Conservation (phyloP, 1,140 invertebrate genomes). For the Cephus cinctus region DNA sequence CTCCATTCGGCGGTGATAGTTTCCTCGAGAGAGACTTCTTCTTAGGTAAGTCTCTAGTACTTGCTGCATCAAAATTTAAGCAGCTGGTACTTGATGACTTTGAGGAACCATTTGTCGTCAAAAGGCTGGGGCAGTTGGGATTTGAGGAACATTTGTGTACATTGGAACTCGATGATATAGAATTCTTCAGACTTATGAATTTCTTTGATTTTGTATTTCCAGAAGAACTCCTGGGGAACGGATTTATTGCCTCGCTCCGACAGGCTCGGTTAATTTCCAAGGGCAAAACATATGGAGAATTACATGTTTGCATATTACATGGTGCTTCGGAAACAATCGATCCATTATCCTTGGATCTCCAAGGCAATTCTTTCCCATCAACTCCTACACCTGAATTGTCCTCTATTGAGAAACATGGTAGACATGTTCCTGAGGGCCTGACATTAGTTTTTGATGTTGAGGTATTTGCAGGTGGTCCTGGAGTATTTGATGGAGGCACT, state of each 20-base stretch:
- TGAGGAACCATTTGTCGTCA: too few species aligned
- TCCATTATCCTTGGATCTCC: constrained; percentile 27
- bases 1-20: constrained; percentile 3
- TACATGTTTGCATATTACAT: constrained; percentile 17
- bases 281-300: constrained; percentile 11
- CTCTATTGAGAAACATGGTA: constrained; percentile 37
- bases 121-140: constrained; percentile 21
- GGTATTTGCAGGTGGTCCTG: constrained; percentile 30
- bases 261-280: constrained; percentile 22
- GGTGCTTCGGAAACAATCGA: constrained; percentile 26
- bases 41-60: too few species aligned
- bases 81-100: constrained; percentile 11
- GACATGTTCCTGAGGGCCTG: constrained; percentile 23
- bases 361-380: constrained; percentile 31
- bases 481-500: constrained; percentile 37
- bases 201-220: too few species aligned
- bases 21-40: too few species aligned
- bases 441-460: constrained; percentile 10
- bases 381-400: constrained; percentile 15
- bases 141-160: constrained; percentile 35
- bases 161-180: constrained; percentile 4
- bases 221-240: constrained; percentile 21
- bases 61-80: too few species aligned
- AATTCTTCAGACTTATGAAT: neutral
- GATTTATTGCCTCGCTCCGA: constrained; percentile 27